Evolutionary conservation across 1,140 invertebrate genomes (phyloP), one percentile per base, ranked within the genome.

Genomic region (Eciton burchellii): DNA sequence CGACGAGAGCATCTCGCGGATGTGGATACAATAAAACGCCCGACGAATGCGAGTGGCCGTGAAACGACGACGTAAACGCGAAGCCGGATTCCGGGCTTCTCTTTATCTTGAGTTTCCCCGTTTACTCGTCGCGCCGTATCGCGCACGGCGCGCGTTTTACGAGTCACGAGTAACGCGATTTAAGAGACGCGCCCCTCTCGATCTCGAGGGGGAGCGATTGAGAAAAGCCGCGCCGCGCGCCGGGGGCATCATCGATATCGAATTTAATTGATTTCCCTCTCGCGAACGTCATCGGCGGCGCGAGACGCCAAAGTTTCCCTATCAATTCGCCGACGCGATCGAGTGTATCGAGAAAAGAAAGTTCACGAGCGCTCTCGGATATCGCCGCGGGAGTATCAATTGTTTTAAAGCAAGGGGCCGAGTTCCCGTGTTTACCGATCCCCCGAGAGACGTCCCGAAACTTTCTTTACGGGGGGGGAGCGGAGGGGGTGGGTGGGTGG

Each of bases 341-440:
- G 74, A 84, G 74, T 77, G 52, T 81, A 81, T 87, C 29, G 70
- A 84, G 72, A 71, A 86, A 70, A 62, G 73, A 74, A 81, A 84
- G 81, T 86, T 87, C 70, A 59, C n/a, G n/a, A 62, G 43, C 21
- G 57, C 54, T 60, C 26, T n/a, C n/a, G n/a, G 70, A 47, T 74
- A 74, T 65, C 85, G 63, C 63, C 56, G 56, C 24, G 49, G 41
- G 54, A 52, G 85, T 77, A 87, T 88, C 85, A 81, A 84, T 88
- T 87, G 86, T 86, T 81, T 81, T 65, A 87, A 86, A 68, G 21
- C n/a, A 49, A 21, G 74, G 14, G 3, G n/a, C n/a, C n/a, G 71
- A 84, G 82, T 87, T 88, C 76, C 68, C 70, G 60, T 60, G 52
- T 81, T 81, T 59, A 76, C 85, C 57, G 86, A 84, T 26, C 82